These are phyloP conservation scores for Lampris incognitus DNA, from an alignment of 2,113 vertebrate genomes.

Conservation along the genomic window DNA sequence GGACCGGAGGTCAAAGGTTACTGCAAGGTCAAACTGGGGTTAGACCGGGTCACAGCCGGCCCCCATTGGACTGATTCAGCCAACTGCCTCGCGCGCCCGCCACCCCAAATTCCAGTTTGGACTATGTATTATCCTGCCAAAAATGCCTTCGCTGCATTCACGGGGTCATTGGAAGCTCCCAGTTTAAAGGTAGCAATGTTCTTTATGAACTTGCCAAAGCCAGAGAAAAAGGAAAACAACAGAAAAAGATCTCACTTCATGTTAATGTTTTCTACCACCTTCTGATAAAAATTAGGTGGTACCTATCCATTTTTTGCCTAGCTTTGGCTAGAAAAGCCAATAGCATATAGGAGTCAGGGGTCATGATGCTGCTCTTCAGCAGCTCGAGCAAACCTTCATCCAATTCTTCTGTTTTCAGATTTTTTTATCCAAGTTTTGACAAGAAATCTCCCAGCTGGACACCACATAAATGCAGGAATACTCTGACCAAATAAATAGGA, in stretches of 20 bases:
- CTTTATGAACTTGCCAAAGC: slow-evolving; percentile 16
- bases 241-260: slow-evolving; percentile 47
- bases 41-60: slow-evolving; percentile 76
- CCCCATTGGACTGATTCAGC: slow-evolving; percentile 73
- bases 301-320: slow-evolving; percentile 31
- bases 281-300: neutral
- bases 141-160: slow-evolving; percentile 42
- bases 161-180: slow-evolving; percentile 23
- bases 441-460: slow-evolving; percentile 35
- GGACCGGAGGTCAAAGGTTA: slow-evolving; percentile 81
- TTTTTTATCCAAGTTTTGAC: slow-evolving; percentile 43
- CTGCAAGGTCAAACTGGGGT: slow-evolving; percentile 79
- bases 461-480: slow-evolving; percentile 37
- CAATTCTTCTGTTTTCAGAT: slow-evolving; percentile 12
- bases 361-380: slow-evolving; percentile 42
- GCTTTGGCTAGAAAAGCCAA: slow-evolving; percentile 38
- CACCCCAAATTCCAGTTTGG: slow-evolving; percentile 40
- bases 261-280: slow-evolving; percentile 18
- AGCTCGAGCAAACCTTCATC: slow-evolving; percentile 10
- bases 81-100: slow-evolving; percentile 19
- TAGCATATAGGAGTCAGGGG: slow-evolving; percentile 30
- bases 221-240: neutral
- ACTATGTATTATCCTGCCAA: slow-evolving; percentile 9
- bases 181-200: slow-evolving; percentile 18
- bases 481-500: neutral